phyloP scores from a whole-genome alignment of 1,140 invertebrate species.

The Stegodyphus dumicola region DNA sequence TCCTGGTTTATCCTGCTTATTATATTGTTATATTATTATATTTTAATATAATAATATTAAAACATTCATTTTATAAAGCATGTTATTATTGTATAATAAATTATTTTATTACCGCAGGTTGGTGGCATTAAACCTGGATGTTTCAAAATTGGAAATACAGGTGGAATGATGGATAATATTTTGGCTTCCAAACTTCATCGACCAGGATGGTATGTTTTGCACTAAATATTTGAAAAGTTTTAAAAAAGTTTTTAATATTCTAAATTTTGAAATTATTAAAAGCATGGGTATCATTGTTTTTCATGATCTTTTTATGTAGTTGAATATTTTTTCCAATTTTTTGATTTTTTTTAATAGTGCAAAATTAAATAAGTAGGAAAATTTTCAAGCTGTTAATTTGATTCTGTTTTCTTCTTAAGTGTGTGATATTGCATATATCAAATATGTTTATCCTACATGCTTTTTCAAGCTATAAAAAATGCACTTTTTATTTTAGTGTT shows the following conservation, averaged over 20 bases:
- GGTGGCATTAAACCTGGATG: conserved; percentile 97
- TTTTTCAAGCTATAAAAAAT: neutral
- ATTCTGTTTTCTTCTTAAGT: neutral
- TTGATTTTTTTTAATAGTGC: neutral
- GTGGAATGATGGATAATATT: conserved; percentile 99
- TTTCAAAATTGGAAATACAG: conserved; percentile 99
- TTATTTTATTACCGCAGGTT: conserved; percentile 20
- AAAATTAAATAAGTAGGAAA: neutral
- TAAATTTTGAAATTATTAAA: too few species aligned
- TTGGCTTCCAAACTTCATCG: conserved; percentile 96
- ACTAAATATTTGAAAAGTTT: neutral
- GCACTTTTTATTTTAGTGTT: conserved; percentile 75
- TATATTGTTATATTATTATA: too few species aligned
- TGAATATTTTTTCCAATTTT: too few species aligned
- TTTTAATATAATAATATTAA: too few species aligned
- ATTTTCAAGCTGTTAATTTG: neutral
- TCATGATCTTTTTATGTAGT: too few species aligned
- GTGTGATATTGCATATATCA: neutral
- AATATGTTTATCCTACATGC: neutral
- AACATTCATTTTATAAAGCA: neutral
- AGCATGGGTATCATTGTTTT: too few species aligned
- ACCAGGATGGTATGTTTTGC: conserved; percentile 76
- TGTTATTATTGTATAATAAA: neutral
- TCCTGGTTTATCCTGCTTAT: too few species aligned
- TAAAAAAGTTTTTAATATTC: neutral